Evolutionary conservation across 2,113 vertebrate genomes (phyloP).

Genomic region (Mirounga angustirostris): DNA sequence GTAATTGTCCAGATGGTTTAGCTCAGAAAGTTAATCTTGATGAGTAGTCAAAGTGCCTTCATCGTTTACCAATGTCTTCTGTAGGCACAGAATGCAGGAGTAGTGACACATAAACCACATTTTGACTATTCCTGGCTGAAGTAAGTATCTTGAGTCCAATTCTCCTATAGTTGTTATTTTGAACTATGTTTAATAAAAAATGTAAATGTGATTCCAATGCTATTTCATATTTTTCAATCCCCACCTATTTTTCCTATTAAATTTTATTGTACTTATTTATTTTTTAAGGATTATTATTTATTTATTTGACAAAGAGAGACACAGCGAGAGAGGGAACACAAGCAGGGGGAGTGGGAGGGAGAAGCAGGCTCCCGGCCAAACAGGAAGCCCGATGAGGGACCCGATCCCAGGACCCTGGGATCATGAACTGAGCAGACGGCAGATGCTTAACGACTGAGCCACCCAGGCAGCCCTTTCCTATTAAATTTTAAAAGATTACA

Average conservation of each 20-base stretch:
- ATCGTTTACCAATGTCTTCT: neutral
- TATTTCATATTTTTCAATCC: neutral
- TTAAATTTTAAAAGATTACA: neutral
- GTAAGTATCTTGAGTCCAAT: neutral
- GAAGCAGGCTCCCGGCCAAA: no score
- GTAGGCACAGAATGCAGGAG: neutral
- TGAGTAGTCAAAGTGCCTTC: neutral
- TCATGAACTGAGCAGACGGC: no score
- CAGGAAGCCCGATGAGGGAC: no score
- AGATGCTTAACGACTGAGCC: no score
- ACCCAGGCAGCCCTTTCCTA: neutral
- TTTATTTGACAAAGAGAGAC: no score
- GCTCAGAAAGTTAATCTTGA: neutral
- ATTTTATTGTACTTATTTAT: neutral
- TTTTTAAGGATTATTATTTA: no score
- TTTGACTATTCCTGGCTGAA: neutral
- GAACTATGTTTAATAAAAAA: neutral
- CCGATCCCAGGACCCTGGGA: no score
- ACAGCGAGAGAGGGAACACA: no score
- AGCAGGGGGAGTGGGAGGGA: no score
- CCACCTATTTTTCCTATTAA: neutral
- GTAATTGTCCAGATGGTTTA: neutral
- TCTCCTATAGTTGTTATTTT: neutral
- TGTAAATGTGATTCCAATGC: neutral
- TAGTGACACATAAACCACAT: neutral